Evolutionary conservation across 2,888 invertebrate species (phyloP), one percentile per base, ranked within the genome.

Genomic region (Platycheirus albimanus): DNA sequence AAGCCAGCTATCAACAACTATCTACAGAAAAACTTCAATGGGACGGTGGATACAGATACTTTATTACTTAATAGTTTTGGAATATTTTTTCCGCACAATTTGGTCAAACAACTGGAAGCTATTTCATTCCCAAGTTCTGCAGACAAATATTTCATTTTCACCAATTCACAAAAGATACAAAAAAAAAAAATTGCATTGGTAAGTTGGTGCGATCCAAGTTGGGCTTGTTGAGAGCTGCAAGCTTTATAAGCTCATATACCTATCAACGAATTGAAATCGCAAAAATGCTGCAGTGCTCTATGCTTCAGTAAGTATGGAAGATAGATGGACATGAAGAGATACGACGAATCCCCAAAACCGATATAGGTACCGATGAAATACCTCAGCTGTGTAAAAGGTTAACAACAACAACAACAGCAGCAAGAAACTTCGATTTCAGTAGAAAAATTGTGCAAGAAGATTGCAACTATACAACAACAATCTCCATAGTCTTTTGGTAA

Each of bases 191-290:
- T 17, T 24, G 58, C 20, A 13, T 36, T 10, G n/a, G 0, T 54
- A 20, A 24, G 30, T 52, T 33, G n/a, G 52, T 66, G 28, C 28
- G 20, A 15, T 33, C 43, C 41, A 33, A 56, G 33, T 52, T 47
- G 36, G 49, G 30, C 47, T 33, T 36, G 36, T 63, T 41, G 30
- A 67, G 47, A 75, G 51, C 33, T 52, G 38, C 36, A 51, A 58
- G 28, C 41, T 58, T n/a, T 58, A 58, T 58, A 58, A 43, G 43
- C 36, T 36, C 36, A 54, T n/a, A n/a, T 54, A 56, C 70, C 54
- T 80, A 81, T 76, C 81, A 71, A 66, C 41, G 45, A 71, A 76
- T 76, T 71, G 70, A 64, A 81, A 81, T 76, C 76, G 30, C 76
- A 76, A 76, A n/a, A 81, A 58, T 43, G 45, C 64, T 66, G 38